phyloP scores from a whole-genome alignment of 2,888 invertebrate species.

The Yponomeuta evonymella region DNA sequence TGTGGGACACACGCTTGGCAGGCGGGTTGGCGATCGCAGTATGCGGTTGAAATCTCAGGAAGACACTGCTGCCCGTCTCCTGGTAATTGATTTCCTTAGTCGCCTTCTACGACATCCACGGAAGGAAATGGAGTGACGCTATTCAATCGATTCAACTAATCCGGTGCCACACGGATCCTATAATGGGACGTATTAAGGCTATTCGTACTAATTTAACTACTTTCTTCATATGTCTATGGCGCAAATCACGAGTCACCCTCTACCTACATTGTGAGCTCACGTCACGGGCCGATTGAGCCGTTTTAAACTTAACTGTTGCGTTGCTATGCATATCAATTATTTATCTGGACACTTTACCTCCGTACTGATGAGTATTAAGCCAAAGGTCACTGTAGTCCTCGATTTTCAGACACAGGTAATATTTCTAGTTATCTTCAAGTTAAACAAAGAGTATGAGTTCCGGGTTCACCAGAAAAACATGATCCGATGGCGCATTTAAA shows the following conservation, averaged over 20 bases:
- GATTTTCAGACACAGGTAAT: neutral
- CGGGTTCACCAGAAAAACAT: neutral
- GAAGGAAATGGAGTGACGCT: too few relatives aligned
- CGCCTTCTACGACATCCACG: too few relatives aligned
- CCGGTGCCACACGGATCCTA: too few relatives aligned
- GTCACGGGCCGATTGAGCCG: constrained; percentile 2
- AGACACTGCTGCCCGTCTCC: too few relatives aligned
- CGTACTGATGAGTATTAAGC: neutral
- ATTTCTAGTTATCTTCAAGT: neutral
- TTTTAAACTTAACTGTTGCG: constrained; percentile 6
- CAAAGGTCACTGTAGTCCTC: neutral
- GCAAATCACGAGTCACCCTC: constrained; percentile 8
- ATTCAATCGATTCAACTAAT: too few relatives aligned
- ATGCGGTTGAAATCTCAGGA: too few relatives aligned
- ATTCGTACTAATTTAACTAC: too few relatives aligned
- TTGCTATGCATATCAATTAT: neutral
- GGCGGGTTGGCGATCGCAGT: too few relatives aligned
- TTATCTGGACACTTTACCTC: neutral
- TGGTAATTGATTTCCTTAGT: too few relatives aligned
- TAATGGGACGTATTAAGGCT: too few relatives aligned
- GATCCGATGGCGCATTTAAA: neutral
- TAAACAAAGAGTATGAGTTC: neutral
- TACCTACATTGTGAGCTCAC: neutral
- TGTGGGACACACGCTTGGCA: too few relatives aligned
- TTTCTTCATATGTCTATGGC: neutral